Conservation (phyloP, 2,113 vertebrate genomes). For the Callionymus lyra region DNA sequence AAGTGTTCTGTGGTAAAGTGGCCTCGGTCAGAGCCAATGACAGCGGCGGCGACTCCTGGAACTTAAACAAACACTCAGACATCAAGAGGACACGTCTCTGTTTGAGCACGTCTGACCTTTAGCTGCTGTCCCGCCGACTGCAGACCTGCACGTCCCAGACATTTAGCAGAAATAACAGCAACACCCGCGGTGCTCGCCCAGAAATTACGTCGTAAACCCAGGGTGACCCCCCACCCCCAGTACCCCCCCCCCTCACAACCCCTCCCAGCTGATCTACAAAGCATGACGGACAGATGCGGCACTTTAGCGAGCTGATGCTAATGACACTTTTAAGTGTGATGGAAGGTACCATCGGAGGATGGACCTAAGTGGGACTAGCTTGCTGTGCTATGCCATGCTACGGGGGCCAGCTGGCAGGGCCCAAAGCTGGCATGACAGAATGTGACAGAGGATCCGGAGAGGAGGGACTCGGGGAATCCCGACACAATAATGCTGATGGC, state of each 20-base stretch:
- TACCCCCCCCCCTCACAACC: conserved; percentile 16
- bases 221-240: conserved; percentile 21
- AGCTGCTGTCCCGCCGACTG: conserved; percentile 28
- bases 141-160: conserved; percentile 31
- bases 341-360: no score
- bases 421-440: conserved; percentile 66
- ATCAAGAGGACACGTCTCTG: conserved; percentile 44
- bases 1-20: conserved; percentile 49
- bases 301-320: no score
- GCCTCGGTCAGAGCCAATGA: conserved; percentile 40
- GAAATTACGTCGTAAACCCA: conserved; percentile 45
- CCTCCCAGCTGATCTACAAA: conserved; percentile 22
- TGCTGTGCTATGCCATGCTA: conserved; percentile 50
- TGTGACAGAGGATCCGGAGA: conserved; percentile 66
- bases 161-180: conserved; percentile 40
- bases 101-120: conserved; percentile 53
- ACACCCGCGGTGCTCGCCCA: conserved; percentile 24
- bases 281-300: conserved; percentile 31
- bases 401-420: conserved; percentile 61
- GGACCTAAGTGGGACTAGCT: conserved; percentile 30
- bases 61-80: conserved; percentile 58
- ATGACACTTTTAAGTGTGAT: no score
- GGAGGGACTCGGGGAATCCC: conserved; percentile 66
- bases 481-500: conserved; percentile 67
- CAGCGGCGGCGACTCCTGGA: conserved; percentile 26